Percentiles rank a stretch among this genome's conserved stretches.
Conservation (phyloP, 1,140 invertebrate species). For the Sarcophaga bullata region DNA sequence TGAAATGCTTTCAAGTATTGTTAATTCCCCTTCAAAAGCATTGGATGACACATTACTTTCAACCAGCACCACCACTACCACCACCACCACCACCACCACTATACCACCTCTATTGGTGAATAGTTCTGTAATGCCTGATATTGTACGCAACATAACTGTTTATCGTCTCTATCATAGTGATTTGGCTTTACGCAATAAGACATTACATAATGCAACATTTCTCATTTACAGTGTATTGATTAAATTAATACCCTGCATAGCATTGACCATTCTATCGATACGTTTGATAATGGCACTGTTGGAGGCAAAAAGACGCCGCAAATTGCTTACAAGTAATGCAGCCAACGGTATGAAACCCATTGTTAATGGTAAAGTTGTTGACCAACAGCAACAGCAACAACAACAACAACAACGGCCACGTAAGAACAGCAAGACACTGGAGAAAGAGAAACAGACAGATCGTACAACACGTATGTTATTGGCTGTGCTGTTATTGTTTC, state of each 20-base stretch:
- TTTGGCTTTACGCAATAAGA: conserved; percentile 56
- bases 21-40: neutral
- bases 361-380: conserved; percentile 60
- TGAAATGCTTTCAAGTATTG: conserved; percentile 23
- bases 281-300: conserved; percentile 80
- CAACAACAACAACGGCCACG: conserved; percentile 52
- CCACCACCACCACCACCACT: conserved; percentile 43
- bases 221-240: conserved; percentile 88
- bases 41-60: conserved; percentile 43
- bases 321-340: conserved; percentile 71
- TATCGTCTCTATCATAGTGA: conserved; percentile 55
- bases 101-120: conserved; percentile 15
- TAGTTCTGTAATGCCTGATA: neutral
- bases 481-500: conserved; percentile 89
- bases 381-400: conserved; percentile 35
- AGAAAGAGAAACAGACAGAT: conserved; percentile 81
- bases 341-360: conserved; percentile 67
- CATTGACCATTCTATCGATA: conserved; percentile 83
- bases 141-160: conserved; percentile 56
- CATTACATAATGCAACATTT: conserved; percentile 73
- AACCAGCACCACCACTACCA: conserved; percentile 41
- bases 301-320: conserved; percentile 79
- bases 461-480: conserved; percentile 94
- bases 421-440: conserved; percentile 67
- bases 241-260: conserved; percentile 85